These are phyloP conservation scores for Myiozetetes cayanensis DNA, from an alignment of 2,113 vertebrate species.

Conservation along the genomic window DNA sequence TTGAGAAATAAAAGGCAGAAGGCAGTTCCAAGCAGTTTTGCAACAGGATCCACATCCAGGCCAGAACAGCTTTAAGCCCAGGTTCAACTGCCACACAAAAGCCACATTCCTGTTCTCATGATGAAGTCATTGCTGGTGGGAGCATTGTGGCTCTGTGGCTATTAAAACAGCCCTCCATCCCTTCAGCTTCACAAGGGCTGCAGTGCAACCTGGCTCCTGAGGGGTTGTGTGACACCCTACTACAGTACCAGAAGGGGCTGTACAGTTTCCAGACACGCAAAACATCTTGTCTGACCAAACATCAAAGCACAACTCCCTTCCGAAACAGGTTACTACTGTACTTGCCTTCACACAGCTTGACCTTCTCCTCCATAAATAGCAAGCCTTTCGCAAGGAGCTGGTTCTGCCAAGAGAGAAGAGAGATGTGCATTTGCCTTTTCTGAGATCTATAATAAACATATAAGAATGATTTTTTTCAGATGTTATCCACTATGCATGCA, in stretches of 20 bases:
- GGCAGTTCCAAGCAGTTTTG: not conserved
- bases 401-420: constrained; percentile 82
- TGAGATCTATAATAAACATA: not conserved
- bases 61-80: not conserved
- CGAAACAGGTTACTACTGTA: not conserved
- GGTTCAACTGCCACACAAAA: not conserved
- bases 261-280: not conserved
- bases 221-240: not conserved
- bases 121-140: not conserved
- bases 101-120: accelerated
- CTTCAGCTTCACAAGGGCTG: not conserved
- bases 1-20: not conserved
- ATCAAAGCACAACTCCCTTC: constrained; percentile 1
- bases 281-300: not conserved
- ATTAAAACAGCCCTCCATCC: not conserved
- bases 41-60: not conserved
- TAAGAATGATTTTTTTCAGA: not conserved
- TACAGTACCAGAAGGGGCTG: not conserved
- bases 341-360: constrained; percentile 86
- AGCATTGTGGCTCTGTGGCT: not conserved
- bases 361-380: constrained; percentile 85
- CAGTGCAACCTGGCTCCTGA: not conserved
- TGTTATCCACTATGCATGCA: not conserved
- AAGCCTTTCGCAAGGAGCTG: constrained; percentile 91
- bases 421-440: constrained; percentile 20